Percentiles rank a stretch among this genome's conserved stretches.
Conservation (phyloP, 2,797 vertebrate genomes). For the Siniperca obscura region DNA sequence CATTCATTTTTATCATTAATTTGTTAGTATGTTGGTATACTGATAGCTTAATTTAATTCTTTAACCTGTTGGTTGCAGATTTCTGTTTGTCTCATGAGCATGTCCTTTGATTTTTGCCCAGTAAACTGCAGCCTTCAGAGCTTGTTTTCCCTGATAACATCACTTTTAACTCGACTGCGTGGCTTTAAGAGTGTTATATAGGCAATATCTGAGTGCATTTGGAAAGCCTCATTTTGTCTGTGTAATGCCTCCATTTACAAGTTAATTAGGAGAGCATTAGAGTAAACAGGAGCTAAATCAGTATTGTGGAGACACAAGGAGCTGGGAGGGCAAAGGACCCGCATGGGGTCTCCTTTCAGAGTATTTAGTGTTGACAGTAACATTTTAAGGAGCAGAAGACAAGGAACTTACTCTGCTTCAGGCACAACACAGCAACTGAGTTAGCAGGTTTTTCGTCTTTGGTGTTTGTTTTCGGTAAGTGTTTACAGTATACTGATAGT, state of each 20-base stretch:
- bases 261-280: constrained; percentile 63
- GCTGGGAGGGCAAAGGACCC: constrained; percentile 22
- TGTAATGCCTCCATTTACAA: constrained; percentile 55
- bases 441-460: constrained; percentile 35
- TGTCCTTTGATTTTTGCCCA: constrained; percentile 19
- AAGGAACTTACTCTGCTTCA: constrained; percentile 1
- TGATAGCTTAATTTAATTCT: not conserved
- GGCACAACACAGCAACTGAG: constrained; percentile 16
- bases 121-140: constrained; percentile 13
- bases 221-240: constrained; percentile 34
- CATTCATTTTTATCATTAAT: not conserved
- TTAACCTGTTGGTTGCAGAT: not conserved
- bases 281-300: constrained; percentile 58
- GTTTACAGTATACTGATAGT: constrained; percentile 23
- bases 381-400: constrained; percentile 5
- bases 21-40: not conserved
- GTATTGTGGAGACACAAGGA: constrained; percentile 32
- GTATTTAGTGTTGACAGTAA: constrained; percentile 45
- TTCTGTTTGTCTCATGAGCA: not conserved
- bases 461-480: constrained; percentile 17
- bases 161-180: constrained; percentile 25
- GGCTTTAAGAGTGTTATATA: constrained; percentile 24
- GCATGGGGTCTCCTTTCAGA: constrained; percentile 16
- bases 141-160: constrained; percentile 30
- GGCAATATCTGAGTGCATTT: constrained; percentile 39